phyloP scores from a whole-genome alignment of 1,140 invertebrate genomes.

The Lepidostoma basale region DNA sequence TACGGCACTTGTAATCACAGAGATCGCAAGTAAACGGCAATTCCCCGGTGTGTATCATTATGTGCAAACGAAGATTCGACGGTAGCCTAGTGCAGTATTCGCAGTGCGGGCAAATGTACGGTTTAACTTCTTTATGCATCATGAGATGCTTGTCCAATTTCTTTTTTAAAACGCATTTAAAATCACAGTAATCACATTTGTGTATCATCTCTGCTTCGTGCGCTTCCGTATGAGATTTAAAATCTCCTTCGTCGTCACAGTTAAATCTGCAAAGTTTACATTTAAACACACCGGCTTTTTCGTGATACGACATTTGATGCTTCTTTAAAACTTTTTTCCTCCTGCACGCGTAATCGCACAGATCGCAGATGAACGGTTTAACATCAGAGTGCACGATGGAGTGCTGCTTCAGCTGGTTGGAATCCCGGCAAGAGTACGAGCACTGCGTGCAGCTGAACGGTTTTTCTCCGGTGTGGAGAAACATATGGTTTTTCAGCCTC shows the following conservation, averaged over 20 bases:
- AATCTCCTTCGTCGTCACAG: not conserved
- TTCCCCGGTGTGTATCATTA: slow-evolving; percentile 3
- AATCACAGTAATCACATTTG: slow-evolving; percentile 11
- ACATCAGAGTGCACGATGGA: slow-evolving; percentile 12
- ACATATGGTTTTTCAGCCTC: slow-evolving; percentile 2
- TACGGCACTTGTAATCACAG: not conserved
- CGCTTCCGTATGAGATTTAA: not conserved
- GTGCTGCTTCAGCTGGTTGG: slow-evolving; percentile 14
- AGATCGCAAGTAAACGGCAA: not conserved
- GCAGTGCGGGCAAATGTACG: not conserved
- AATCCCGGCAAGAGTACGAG: not conserved
- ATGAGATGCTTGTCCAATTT: not conserved
- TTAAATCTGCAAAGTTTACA: slow-evolving; percentile 12
- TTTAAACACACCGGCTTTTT: not conserved
- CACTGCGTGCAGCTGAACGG: slow-evolving; percentile 15
- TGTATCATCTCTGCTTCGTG: not conserved
- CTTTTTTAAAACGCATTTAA: not conserved
- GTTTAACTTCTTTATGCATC: slow-evolving; percentile 5
- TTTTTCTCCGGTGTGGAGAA: slow-evolving; percentile 13
- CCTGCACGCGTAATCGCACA: slow-evolving; percentile 6
- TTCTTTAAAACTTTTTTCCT: not conserved
- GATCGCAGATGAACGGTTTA: slow-evolving; percentile 21
- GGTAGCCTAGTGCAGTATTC: not conserved
- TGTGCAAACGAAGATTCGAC: not conserved
- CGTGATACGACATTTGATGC: slow-evolving; percentile 1